These are phyloP conservation scores for Melanotaenia nigrans DNA, from an alignment of 2,797 vertebrate genomes.

Conservation along the genomic window DNA sequence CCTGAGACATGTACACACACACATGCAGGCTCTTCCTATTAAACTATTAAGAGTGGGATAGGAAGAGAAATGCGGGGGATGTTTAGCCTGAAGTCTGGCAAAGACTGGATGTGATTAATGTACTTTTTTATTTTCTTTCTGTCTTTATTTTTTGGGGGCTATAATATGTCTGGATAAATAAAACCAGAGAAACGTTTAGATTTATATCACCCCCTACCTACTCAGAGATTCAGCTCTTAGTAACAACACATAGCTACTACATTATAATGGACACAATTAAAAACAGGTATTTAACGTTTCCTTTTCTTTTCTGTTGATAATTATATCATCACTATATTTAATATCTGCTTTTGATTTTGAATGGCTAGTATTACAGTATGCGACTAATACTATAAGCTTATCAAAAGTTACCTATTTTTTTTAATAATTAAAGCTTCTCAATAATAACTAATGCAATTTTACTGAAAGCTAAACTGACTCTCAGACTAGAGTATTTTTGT, in stretches of 20 bases:
- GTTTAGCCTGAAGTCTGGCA: constrained; percentile 40
- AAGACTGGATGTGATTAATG: constrained; percentile 63
- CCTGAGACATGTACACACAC: constrained; percentile 9
- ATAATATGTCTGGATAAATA: constrained; percentile 50
- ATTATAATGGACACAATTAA: constrained; percentile 14
- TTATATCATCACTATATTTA: neutral
- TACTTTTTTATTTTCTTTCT: constrained; percentile 35
- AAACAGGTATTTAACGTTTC: constrained; percentile 15
- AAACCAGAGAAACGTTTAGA: constrained; percentile 34
- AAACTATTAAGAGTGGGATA: constrained; percentile 35
- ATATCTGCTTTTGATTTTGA: neutral
- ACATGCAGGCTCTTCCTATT: constrained; percentile 18
- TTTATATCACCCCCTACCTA: constrained; percentile 29
- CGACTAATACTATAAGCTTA: neutral
- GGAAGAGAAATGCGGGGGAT: constrained; percentile 52
- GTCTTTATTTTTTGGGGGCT: constrained; percentile 4
- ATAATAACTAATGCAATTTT: too few species aligned
- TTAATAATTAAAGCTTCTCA: neutral
- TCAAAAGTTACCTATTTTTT: neutral
- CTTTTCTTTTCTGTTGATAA: constrained; percentile 2
- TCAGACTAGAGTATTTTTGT: neutral
- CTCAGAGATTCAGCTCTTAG: neutral
- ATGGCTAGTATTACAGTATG: neutral
- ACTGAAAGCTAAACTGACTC: neutral
- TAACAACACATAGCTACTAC: neutral